A percentile compares a stretch with the other conserved stretches of the same genome.
These are phyloP conservation scores for Myathropa florea DNA, from an alignment of 2,888 invertebrate genomes.

Conservation along the genomic window DNA sequence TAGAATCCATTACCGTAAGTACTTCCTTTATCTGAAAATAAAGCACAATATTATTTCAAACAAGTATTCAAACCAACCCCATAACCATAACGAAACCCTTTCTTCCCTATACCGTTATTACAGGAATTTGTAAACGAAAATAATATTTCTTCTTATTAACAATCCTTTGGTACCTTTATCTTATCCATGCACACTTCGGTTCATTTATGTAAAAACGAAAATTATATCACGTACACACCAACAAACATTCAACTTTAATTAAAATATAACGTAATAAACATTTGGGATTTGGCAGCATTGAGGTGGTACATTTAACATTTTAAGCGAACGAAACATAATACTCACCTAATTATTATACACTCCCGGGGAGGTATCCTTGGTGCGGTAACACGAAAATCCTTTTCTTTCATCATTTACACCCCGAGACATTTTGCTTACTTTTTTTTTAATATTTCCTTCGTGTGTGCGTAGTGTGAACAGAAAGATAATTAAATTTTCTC, in stretches of 20 bases:
- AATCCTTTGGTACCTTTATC: constrained; percentile 7
- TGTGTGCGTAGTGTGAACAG: constrained; percentile 10
- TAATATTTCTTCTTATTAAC: constrained; percentile 39
- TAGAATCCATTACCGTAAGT: constrained; percentile 21
- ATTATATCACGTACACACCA: constrained; percentile 1
- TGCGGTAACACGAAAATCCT: constrained; percentile 61
- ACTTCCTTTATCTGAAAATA: constrained; percentile 28
- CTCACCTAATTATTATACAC: constrained; percentile 48
- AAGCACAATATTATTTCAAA: constrained; percentile 2
- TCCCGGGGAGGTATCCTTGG: constrained; percentile 11
- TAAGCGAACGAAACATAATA: constrained; percentile 39
- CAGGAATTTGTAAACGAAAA: constrained; percentile 35
- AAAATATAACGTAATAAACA: constrained; percentile 50
- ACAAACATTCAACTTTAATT: constrained; percentile 44
- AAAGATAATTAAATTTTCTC: constrained; percentile 63
- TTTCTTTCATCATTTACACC: constrained; percentile 35
- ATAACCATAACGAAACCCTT: neutral
- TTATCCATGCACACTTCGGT: constrained; percentile 12
- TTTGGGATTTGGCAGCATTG: constrained; percentile 47
- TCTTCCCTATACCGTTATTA: neutral
- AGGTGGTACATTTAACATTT: constrained; percentile 41
- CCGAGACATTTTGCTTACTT: neutral
- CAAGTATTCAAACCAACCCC: neutral
- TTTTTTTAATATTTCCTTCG: neutral
- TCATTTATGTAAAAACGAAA: neutral